Evolutionary conservation across 2,888 invertebrate genomes (phyloP).

Genomic region (Drosophila parthenogenetica): DNA sequence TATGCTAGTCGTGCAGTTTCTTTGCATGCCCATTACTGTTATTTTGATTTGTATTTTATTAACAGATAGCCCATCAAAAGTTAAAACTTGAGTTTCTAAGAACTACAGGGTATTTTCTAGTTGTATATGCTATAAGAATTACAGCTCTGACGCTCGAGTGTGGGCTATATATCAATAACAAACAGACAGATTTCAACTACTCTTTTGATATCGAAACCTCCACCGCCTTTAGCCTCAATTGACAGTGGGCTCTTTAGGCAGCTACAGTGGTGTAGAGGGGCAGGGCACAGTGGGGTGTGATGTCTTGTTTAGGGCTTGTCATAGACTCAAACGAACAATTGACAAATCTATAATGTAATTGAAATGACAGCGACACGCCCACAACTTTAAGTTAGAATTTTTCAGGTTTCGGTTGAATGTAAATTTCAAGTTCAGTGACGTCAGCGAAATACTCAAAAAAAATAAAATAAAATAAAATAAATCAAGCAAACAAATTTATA

Average conservation of each 20-base stretch:
- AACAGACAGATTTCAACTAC: constrained; percentile 36
- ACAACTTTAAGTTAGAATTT: background rate
- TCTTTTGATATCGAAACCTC: constrained; percentile 32
- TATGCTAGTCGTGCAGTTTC: background rate
- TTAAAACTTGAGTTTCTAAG: background rate
- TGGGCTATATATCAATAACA: constrained; percentile 49
- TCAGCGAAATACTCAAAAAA: constrained; percentile 1
- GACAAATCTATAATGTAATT: constrained; percentile 32
- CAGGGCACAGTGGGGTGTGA: constrained; percentile 11
- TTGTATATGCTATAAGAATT: background rate
- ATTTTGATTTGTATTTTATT: background rate
- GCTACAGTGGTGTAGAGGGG: constrained; percentile 12
- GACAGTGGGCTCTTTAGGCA: constrained; percentile 30
- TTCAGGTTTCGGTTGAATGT: constrained; percentile 4
- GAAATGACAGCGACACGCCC: constrained; percentile 27
- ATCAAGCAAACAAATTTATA: constrained; percentile 4
- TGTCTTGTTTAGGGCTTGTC: constrained; percentile 24
- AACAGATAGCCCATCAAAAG: background rate
- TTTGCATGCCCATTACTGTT: background rate
- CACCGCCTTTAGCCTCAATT: constrained; percentile 35
- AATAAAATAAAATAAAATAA: background rate
- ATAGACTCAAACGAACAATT: constrained; percentile 33
- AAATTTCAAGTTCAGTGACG: constrained; percentile 12
- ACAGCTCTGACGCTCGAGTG: constrained; percentile 9
- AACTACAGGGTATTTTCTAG: background rate